A percentile compares a stretch with the other conserved stretches of the same genome.
phyloP scores from a whole-genome alignment of 1,140 invertebrate species.

The Leptinotarsa lineolata region DNA sequence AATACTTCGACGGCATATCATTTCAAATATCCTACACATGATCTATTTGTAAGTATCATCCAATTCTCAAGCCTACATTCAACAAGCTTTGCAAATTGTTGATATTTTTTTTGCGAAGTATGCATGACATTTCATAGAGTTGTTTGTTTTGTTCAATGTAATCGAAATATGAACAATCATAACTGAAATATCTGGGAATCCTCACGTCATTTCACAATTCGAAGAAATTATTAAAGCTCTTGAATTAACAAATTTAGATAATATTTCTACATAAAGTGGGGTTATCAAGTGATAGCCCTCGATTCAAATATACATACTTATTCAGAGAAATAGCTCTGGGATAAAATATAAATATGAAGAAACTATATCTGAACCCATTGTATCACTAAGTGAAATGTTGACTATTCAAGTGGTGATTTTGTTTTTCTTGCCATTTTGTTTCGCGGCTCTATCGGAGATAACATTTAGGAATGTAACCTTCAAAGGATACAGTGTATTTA shows the following conservation, averaged over 20 bases:
- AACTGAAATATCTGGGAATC: too few relatives aligned
- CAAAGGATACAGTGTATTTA: slow-evolving; percentile 38
- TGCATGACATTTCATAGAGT: too few relatives aligned
- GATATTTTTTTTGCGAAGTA: too few relatives aligned
- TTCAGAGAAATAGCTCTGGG: background rate
- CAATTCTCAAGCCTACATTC: too few relatives aligned
- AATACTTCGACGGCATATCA: too few relatives aligned
- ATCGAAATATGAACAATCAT: too few relatives aligned
- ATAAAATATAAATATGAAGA: background rate
- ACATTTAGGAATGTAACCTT: slow-evolving; percentile 42
- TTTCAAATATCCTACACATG: too few relatives aligned
- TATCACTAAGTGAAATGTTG: background rate
- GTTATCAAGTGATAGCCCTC: slow-evolving; percentile 13
- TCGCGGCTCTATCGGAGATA: background rate
- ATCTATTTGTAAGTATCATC: too few relatives aligned
- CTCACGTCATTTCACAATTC: too few relatives aligned
- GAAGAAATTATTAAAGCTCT: background rate
- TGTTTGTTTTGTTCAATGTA: too few relatives aligned
- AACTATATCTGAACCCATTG: background rate
- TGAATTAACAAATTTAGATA: background rate
- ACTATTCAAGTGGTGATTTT: background rate
- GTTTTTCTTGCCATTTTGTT: slow-evolving; percentile 24
- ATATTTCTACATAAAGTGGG: background rate
- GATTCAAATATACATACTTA: background rate
- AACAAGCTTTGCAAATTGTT: too few relatives aligned